Evolutionary conservation across 1,140 invertebrate species (phyloP).

Genomic region (Xylocopa sonorina): DNA sequence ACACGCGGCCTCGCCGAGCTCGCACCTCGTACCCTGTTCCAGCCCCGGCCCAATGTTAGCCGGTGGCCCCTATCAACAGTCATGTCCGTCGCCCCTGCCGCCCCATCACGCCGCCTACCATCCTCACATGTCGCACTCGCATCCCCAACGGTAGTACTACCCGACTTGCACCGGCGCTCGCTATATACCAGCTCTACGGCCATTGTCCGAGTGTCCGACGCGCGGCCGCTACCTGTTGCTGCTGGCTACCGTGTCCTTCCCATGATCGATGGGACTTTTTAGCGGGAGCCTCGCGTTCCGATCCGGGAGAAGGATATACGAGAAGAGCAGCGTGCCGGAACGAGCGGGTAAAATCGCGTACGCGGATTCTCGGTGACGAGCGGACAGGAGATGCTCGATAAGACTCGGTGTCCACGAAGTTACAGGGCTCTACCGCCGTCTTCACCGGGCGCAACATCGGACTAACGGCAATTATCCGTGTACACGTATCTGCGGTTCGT

Average conservation of each 20-base stretch:
- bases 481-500: background rate
- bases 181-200: slow-evolving; percentile 25
- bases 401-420: slow-evolving; percentile 5
- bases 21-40: slow-evolving; percentile 85
- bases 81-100: slow-evolving; percentile 84
- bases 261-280: background rate
- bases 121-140: slow-evolving; percentile 85
- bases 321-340: background rate
- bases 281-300: no score
- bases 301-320: background rate
- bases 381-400: slow-evolving; percentile 10
- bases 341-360: background rate
- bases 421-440: background rate
- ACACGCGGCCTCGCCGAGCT: slow-evolving; percentile 84
- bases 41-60: slow-evolving; percentile 82
- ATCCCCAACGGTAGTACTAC: slow-evolving; percentile 87
- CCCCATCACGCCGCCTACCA: slow-evolving; percentile 83
- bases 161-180: slow-evolving; percentile 31
- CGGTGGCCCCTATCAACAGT: slow-evolving; percentile 83
- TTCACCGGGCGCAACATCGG: background rate
- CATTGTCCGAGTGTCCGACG: background rate
- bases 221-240: background rate
- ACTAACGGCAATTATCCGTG: slow-evolving; percentile 21
- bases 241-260: slow-evolving; percentile 5
- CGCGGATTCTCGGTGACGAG: background rate